These are phyloP conservation scores for Leptinotarsa lineolata DNA, from an alignment of 1,140 invertebrate species.

Conservation along the genomic window DNA sequence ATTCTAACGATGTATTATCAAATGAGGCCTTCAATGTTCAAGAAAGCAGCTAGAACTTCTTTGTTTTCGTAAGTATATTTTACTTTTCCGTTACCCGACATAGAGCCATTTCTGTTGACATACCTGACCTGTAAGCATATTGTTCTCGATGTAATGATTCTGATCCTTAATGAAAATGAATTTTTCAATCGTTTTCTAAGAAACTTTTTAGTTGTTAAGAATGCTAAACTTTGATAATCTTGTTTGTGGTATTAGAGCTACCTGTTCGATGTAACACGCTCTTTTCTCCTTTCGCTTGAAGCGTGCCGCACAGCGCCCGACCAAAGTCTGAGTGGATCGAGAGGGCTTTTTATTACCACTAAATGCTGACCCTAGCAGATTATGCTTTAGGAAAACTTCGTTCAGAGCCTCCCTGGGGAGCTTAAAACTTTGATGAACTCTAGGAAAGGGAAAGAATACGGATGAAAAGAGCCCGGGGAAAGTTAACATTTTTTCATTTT, in stretches of 20 bases:
- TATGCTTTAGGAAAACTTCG: conserved; percentile 22
- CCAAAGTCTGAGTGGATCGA: not conserved
- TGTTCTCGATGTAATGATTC: too few species aligned
- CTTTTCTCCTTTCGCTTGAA: not conserved
- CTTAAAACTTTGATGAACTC: conserved; percentile 20
- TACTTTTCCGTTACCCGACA: too few species aligned
- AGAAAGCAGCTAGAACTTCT: too few species aligned
- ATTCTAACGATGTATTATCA: too few species aligned
- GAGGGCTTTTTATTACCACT: conserved; percentile 21
- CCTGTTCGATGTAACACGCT: not conserved
- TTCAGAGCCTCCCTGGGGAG: conserved; percentile 8
- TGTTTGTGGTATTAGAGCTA: not conserved
- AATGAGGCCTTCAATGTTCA: too few species aligned
- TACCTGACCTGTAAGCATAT: too few species aligned
- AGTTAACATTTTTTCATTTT: not conserved
- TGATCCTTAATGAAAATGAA: too few species aligned
- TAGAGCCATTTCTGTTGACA: too few species aligned
- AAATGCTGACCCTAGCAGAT: conserved; percentile 24
- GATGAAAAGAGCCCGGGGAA: not conserved
- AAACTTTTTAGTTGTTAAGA: too few species aligned
- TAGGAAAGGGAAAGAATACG: conserved; percentile 12
- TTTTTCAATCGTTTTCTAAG: too few species aligned
- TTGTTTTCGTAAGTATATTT: too few species aligned
- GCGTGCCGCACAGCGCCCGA: not conserved
- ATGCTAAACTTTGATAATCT: not conserved